Percentiles rank a stretch among this genome's conserved stretches.
These are phyloP conservation scores for Heliconius hortense DNA, from an alignment of 2,888 invertebrate species.

Conservation along the genomic window DNA sequence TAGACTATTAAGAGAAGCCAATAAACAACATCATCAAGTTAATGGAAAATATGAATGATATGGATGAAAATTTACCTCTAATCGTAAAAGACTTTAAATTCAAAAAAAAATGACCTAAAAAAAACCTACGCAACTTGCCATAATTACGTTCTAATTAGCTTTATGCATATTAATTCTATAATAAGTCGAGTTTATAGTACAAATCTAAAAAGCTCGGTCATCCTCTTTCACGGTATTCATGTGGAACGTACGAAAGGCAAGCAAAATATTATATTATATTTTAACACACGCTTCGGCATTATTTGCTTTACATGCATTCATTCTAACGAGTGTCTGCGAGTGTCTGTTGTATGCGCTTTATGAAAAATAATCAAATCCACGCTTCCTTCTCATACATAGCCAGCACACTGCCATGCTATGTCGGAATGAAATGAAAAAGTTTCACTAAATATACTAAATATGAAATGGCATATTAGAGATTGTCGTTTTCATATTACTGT, in stretches of 20 bases:
- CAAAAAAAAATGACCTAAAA: background rate
- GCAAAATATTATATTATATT: conserved; percentile 17
- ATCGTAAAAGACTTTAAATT: no score
- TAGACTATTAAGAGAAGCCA: no score
- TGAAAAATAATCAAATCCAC: conserved; percentile 34
- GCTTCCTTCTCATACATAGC: conserved; percentile 17
- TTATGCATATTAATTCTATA: background rate
- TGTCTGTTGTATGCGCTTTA: conserved; percentile 23
- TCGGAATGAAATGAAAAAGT: background rate
- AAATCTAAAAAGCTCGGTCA: conserved; percentile 10
- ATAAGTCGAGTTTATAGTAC: background rate
- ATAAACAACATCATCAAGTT: no score
- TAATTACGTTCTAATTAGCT: background rate
- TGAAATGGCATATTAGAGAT: background rate
- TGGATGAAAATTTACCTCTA: no score
- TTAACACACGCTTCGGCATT: conserved; percentile 19
- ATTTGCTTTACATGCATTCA: conserved; percentile 30
- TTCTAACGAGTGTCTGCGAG: conserved; percentile 22
- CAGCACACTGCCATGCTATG: background rate
- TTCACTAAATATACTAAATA: background rate
- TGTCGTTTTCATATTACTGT: background rate
- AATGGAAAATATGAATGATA: no score
- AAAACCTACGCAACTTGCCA: background rate
- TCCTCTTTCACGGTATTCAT: conserved; percentile 7
- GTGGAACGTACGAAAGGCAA: background rate